Base-by-base conservation (phyloP, 2,888 invertebrate species). In the Acanthosoma haemorrhoidale region DNA sequence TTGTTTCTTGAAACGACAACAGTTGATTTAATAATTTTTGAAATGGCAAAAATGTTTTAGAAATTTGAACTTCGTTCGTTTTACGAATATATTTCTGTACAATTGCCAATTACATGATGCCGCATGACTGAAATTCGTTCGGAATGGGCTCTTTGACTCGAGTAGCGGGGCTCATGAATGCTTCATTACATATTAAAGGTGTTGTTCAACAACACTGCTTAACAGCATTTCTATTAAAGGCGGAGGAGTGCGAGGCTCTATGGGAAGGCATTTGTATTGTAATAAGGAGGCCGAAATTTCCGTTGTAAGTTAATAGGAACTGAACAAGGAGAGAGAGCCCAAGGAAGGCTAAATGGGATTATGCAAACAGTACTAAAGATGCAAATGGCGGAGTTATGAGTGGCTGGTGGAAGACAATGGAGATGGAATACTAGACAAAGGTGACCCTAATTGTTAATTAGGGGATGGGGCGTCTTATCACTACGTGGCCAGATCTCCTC, bases 281-380 rank as follows among this genome's bases (percentile, higher is more conserved):
- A 43, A 43, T 43, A 43, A 43, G 41, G 41, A 43, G 41, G 41
- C 41, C 18, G 41, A 43, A 43, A 43, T 43, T 43, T 43, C 41
- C 41, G 41, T 13, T 21, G 9, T 18, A 18, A 43, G 38, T 38
- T 38, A 38, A 38, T 38, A 38, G 38, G n/a, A 38, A 9, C 5
- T n/a, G n/a, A n/a, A n/a, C n/a, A n/a, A n/a, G n/a, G n/a, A n/a
- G n/a, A n/a, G n/a, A n/a, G n/a, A n/a, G n/a, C n/a, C n/a, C n/a
- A n/a, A n/a, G 9, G 32, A n/a, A 38, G 21, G 41, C 2, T 3
- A 11, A 1, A 9, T 8, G 61, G 25, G 9, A 63, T 63, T 63
- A 63, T 63, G 61, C 61, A 60, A 25, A 25, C 41, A 63, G 36
- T 63, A 63, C 61, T 63, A 63, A 63, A 63, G 61, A 63, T 63